A percentile compares a stretch with the other conserved stretches of the same genome.
These are phyloP conservation scores for Pogonophryne albipinna DNA, from an alignment of 2,797 vertebrate species.

Conservation along the genomic window DNA sequence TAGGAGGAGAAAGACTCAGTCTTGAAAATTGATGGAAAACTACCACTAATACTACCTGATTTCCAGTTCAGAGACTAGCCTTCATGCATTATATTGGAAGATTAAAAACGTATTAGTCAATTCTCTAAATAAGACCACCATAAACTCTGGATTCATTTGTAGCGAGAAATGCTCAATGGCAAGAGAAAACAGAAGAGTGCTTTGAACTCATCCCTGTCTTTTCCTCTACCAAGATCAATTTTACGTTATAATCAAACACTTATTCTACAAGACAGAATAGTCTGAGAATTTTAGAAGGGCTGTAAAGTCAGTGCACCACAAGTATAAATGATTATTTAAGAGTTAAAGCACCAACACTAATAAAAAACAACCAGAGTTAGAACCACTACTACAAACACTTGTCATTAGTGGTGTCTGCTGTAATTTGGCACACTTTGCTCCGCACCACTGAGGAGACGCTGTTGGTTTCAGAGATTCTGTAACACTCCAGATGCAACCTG, in stretches of 20 bases:
- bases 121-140: background rate
- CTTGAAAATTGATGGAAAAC: too few species aligned
- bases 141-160: background rate
- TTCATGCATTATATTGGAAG: too few species aligned
- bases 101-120: background rate
- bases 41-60: too few species aligned
- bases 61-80: too few species aligned
- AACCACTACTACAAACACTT: slow-evolving; percentile 48
- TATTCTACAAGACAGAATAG: background rate
- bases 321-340: slow-evolving; percentile 27
- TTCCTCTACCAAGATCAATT: background rate
- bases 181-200: slow-evolving; percentile 14
- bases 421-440: slow-evolving; percentile 52
- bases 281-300: slow-evolving; percentile 1
- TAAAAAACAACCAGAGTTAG: slow-evolving; percentile 29
- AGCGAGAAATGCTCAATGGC: background rate
- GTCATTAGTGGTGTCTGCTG: slow-evolving; percentile 56
- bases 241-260: slow-evolving; percentile 14
- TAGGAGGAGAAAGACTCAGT: too few species aligned
- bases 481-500: slow-evolving; percentile 55
- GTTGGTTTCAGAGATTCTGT: slow-evolving; percentile 36
- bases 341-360: slow-evolving; percentile 30
- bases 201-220: slow-evolving; percentile 4
- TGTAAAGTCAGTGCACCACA: slow-evolving; percentile 21
- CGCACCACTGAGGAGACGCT: slow-evolving; percentile 25